Conservation (phyloP, 2,797 vertebrate species). For the Bovichtus diacanthus region DNA sequence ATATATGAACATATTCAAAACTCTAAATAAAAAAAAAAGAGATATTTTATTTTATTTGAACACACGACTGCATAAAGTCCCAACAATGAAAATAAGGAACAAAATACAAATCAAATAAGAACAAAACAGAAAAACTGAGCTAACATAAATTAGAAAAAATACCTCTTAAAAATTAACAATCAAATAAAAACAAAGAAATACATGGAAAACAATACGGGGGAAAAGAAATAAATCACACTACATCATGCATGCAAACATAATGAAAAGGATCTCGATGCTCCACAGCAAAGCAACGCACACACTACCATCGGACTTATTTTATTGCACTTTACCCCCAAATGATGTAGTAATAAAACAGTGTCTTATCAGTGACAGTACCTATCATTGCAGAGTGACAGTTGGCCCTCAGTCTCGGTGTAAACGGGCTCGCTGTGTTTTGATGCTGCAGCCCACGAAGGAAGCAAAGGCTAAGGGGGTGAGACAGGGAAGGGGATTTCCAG, state of each 20-base stretch:
- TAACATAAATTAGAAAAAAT: too few species aligned
- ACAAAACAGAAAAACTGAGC: too few species aligned
- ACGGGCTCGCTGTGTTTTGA: slow-evolving; percentile 49
- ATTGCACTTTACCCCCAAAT: background rate
- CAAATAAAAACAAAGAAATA: too few species aligned
- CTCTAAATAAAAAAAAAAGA: background rate
- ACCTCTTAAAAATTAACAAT: too few species aligned
- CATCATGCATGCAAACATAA: slow-evolving; percentile 12
- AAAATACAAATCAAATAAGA: too few species aligned
- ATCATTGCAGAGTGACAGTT: slow-evolving; percentile 32
- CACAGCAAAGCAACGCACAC: slow-evolving; percentile 14
- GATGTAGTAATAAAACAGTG: slow-evolving; percentile 2
- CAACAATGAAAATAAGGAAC: too few species aligned
- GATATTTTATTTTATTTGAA: too few species aligned
- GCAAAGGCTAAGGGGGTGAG: slow-evolving; percentile 69
- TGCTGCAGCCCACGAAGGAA: slow-evolving; percentile 65
- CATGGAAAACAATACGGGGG: too few species aligned
- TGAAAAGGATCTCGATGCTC: slow-evolving; percentile 12
- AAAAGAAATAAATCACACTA: too few species aligned
- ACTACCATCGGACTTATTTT: background rate
- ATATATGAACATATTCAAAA: background rate
- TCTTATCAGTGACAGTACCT: slow-evolving; percentile 21
- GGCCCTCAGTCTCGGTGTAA: slow-evolving; percentile 7
- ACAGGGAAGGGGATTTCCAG: slow-evolving; percentile 36
- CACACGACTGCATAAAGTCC: too few species aligned